Evolutionary conservation across 2,888 invertebrate species (phyloP).

Genomic region (Stenodema calcarata): DNA sequence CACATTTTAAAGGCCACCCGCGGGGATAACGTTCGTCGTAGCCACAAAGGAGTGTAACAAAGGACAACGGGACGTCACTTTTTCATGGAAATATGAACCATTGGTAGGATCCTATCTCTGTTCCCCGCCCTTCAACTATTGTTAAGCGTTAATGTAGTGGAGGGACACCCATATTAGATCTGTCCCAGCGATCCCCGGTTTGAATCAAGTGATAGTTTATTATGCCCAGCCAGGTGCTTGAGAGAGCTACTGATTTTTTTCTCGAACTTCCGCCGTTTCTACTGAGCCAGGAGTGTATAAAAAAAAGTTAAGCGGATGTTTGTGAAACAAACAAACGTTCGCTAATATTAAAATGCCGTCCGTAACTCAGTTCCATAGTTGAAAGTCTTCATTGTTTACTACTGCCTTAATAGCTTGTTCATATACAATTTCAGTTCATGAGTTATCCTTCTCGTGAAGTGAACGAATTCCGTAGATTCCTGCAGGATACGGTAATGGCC

Average conservation of each 20-base stretch:
- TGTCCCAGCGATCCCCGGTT: neutral
- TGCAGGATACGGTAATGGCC: too few species aligned
- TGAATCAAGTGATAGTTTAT: neutral
- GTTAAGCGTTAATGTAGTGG: neutral
- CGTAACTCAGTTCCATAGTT: neutral
- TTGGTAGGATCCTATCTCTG: neutral
- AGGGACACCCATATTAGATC: neutral
- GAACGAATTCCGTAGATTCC: too few species aligned
- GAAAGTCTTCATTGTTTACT: too few species aligned
- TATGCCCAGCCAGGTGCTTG: neutral
- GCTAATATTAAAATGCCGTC: neutral
- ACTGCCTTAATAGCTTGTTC: too few species aligned
- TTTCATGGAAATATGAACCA: conserved; percentile 2
- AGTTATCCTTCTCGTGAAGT: too few species aligned
- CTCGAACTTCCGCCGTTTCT: neutral
- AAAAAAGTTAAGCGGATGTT: neutral
- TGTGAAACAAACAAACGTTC: neutral
- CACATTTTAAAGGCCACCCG: neutral
- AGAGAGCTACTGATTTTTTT: neutral
- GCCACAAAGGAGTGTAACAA: neutral
- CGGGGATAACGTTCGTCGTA: neutral
- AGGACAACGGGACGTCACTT: neutral
- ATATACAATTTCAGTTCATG: too few species aligned
- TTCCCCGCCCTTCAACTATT: neutral
- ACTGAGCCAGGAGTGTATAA: neutral